Percentiles rank a stretch among this genome's conserved stretches.
phyloP scores from a whole-genome alignment of 2,797 vertebrate genomes.

The Aulostomus chinensis region DNA sequence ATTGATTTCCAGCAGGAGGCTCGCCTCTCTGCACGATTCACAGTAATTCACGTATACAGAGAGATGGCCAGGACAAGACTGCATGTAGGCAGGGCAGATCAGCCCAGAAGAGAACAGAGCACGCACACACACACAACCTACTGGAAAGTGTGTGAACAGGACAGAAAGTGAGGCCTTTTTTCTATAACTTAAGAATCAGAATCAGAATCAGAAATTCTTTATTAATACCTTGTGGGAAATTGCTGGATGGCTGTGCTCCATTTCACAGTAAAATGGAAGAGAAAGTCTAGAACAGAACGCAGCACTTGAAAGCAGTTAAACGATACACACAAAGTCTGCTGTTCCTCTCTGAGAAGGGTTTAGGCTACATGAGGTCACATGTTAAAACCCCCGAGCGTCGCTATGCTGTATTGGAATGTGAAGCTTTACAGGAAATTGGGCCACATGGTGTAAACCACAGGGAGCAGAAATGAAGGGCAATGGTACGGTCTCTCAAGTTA shows the following conservation, averaged over 20 bases:
- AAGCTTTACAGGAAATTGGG: slow-evolving; percentile 62
- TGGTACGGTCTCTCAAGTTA: slow-evolving; percentile 18
- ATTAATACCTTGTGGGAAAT: too few relatives aligned
- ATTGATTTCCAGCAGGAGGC: slow-evolving; percentile 3
- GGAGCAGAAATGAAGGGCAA: slow-evolving; percentile 40
- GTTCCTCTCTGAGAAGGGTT: slow-evolving; percentile 35
- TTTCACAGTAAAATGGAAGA: too few relatives aligned
- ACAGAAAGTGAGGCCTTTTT: neutral
- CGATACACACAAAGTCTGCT: slow-evolving; percentile 31
- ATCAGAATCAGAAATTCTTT: too few relatives aligned
- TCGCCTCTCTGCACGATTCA: neutral
- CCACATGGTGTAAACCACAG: slow-evolving; percentile 51
- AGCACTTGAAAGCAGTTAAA: slow-evolving; percentile 4
- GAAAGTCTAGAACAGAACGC: slow-evolving; percentile 4
- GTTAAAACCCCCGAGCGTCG: slow-evolving; percentile 49
- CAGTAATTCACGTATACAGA: neutral
- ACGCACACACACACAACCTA: too few relatives aligned
- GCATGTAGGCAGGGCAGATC: slow-evolving; percentile 1
- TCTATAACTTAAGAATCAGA: neutral
- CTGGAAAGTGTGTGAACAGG: slow-evolving; percentile 16
- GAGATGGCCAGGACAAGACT: too few relatives aligned
- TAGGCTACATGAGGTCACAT: slow-evolving; percentile 58
- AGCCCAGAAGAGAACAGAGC: slow-evolving; percentile 14
- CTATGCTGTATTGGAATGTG: slow-evolving; percentile 61
- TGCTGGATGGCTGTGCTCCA: too few relatives aligned